Evolutionary conservation across 1,140 invertebrate genomes (phyloP).

Genomic region (Eufriesea mexicana): DNA sequence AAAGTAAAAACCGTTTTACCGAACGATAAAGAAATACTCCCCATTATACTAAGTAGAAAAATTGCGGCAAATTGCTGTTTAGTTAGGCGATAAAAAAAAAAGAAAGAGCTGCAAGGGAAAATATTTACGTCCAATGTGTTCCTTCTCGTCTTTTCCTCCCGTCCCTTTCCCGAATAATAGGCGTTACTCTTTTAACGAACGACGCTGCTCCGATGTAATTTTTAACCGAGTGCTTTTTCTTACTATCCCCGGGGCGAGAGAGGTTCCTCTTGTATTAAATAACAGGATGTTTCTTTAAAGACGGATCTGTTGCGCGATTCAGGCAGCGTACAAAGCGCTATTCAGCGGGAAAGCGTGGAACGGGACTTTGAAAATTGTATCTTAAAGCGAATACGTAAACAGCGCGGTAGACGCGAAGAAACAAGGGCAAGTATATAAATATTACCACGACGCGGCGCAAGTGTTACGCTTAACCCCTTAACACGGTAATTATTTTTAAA

Average conservation of each 20-base stretch:
- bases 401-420: neutral
- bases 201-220: neutral
- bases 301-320: neutral
- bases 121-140: conserved; percentile 1
- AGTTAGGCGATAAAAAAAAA: neutral
- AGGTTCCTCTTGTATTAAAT: conserved; percentile 8
- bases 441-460: conserved; percentile 21
- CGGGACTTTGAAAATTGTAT: conserved; percentile 16
- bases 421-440: conserved; percentile 36
- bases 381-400: neutral
- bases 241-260: too few species aligned
- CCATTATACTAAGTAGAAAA: neutral
- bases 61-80: conserved; percentile 23
- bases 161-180: neutral
- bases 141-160: too few species aligned
- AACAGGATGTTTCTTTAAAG: conserved; percentile 22
- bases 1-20: neutral
- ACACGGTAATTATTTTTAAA: conserved; percentile 43
- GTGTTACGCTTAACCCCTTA: conserved; percentile 41
- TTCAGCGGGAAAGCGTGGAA: neutral
- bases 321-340: neutral
- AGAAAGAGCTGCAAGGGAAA: neutral
- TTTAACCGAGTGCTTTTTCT: neutral
- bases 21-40: neutral
- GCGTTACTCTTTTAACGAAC: neutral